These are phyloP conservation scores for Chionis minor DNA, from an alignment of 2,113 vertebrate genomes.

Conservation along the genomic window DNA sequence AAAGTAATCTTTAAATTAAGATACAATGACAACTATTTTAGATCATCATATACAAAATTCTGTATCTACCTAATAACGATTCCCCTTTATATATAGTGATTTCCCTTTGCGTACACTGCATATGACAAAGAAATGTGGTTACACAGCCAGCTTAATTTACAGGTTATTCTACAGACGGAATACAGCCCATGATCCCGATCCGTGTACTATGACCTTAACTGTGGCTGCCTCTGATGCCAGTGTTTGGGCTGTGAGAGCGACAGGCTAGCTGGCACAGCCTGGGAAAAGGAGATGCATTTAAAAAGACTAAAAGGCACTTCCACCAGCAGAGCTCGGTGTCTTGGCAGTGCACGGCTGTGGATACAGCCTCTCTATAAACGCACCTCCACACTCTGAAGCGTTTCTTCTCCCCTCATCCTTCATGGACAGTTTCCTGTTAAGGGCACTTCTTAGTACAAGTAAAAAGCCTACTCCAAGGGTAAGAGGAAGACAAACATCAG, in stretches of 20 bases:
- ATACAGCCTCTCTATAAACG: background rate
- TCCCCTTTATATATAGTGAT: background rate
- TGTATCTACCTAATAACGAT: background rate
- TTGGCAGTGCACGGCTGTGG: background rate
- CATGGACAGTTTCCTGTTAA: background rate
- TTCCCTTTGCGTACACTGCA: background rate
- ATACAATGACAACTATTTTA: background rate
- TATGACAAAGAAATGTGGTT: background rate
- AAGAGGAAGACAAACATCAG: background rate
- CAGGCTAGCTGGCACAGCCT: background rate
- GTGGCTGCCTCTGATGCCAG: background rate
- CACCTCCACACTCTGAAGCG: background rate
- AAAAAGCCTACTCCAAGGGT: background rate
- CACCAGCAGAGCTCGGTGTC: background rate
- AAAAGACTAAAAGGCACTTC: background rate
- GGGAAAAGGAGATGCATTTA: background rate
- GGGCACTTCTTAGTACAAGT: background rate
- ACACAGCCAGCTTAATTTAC: background rate
- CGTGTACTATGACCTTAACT: background rate
- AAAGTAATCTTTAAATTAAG: background rate
- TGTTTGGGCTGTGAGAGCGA: background rate
- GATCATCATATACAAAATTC: background rate
- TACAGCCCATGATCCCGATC: background rate
- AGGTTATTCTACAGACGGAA: background rate
- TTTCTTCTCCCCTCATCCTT: background rate